Conservation (phyloP, 2,888 invertebrate species). For the Hydraecia micacea region DNA sequence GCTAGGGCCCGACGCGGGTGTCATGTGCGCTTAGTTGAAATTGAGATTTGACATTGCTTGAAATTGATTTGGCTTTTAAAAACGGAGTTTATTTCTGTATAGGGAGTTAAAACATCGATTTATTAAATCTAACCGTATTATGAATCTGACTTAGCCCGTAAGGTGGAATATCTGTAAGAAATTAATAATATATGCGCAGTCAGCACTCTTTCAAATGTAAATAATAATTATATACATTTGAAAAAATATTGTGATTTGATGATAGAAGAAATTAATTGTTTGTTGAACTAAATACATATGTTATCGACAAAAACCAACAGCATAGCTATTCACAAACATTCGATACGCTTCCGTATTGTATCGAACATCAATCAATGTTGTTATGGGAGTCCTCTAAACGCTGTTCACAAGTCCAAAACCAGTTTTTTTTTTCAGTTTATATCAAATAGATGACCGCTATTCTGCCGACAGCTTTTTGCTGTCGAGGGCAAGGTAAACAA, state of each 20-base stretch:
- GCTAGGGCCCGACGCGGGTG: neutral
- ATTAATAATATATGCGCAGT: slow-evolving; percentile 45
- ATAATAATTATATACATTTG: slow-evolving; percentile 12
- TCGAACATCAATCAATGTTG: neutral
- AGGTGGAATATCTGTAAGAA: slow-evolving; percentile 64
- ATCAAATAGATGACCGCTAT: neutral
- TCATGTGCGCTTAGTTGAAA: neutral
- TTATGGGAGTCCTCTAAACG: neutral
- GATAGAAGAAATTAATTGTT: neutral
- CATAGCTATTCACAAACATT: neutral
- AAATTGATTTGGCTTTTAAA: neutral
- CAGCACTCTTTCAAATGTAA: slow-evolving; percentile 36
- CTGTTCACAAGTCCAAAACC: neutral
- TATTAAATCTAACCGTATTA: slow-evolving; percentile 47
- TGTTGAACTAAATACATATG: slow-evolving; percentile 8
- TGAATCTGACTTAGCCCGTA: slow-evolving; percentile 66
- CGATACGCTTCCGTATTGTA: neutral
- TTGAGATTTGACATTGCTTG: neutral
- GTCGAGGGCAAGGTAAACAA: neutral
- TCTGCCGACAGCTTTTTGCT: neutral
- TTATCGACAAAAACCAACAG: neutral
- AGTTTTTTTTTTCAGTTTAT: too few relatives aligned
- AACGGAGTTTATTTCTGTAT: neutral
- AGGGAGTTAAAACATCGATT: slow-evolving; percentile 24
- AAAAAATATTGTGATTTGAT: neutral